Evolutionary conservation across 2,113 vertebrate genomes (phyloP).

Genomic region (Austrofundulus limnaeus): DNA sequence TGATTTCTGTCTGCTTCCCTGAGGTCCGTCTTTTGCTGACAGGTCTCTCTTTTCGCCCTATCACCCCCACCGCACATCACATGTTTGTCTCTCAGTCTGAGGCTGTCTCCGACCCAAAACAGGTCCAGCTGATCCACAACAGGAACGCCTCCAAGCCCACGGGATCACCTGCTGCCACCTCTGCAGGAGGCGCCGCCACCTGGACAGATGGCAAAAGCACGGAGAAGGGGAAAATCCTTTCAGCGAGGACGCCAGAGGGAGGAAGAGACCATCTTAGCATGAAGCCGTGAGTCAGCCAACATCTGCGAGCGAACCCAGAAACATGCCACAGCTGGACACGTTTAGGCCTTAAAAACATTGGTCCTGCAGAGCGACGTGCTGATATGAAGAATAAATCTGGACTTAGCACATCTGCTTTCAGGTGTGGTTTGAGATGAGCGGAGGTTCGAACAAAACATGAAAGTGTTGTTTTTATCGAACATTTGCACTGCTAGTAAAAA

Average conservation of each 20-base stretch:
- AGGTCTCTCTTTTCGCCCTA: constrained; percentile 44
- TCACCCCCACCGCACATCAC: constrained; percentile 24
- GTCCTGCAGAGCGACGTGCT: no score
- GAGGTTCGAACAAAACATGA: no score
- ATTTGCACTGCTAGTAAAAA: no score
- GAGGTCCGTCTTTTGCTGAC: constrained; percentile 34
- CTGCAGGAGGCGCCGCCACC: constrained; percentile 78
- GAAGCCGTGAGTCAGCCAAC: constrained; percentile 88
- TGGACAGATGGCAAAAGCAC: constrained; percentile 80
- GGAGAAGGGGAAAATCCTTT: constrained; percentile 81
- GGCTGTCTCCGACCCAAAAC: constrained; percentile 69
- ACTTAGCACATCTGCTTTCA: no score
- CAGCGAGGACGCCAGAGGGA: constrained; percentile 79
- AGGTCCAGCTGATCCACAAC: constrained; percentile 91
- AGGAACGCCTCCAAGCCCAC: constrained; percentile 85
- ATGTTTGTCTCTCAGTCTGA: constrained; percentile 71
- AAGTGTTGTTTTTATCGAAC: no score
- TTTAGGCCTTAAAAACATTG: background rate
- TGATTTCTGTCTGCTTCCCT: constrained; percentile 11
- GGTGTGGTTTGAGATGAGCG: no score
- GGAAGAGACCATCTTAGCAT: constrained; percentile 95
- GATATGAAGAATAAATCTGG: no score
- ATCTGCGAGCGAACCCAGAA: constrained; percentile 12
- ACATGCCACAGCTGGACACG: background rate
- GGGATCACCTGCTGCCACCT: constrained; percentile 81